These are phyloP conservation scores for Ennomos fuscantarius DNA, from an alignment of 2,888 invertebrate species.

Conservation along the genomic window DNA sequence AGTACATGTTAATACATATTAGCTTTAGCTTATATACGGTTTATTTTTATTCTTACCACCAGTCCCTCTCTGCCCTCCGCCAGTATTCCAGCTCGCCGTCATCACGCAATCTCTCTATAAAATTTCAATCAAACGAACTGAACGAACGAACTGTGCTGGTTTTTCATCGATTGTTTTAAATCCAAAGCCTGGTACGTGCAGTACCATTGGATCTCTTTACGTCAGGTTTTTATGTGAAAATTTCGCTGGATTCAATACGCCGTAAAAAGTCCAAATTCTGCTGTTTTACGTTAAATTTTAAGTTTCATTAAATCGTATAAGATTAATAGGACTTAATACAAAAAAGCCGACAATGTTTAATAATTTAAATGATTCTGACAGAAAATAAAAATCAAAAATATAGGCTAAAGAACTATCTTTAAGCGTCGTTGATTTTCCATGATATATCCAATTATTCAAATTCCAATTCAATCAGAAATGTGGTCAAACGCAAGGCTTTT, in stretches of 20 bases:
- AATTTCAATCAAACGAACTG: conserved; percentile 63
- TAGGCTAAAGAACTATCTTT: too few species aligned
- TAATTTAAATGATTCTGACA: too few species aligned
- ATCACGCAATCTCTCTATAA: conserved; percentile 71
- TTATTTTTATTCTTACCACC: conserved; percentile 2
- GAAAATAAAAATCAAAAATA: too few species aligned
- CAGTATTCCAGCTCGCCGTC: conserved; percentile 36
- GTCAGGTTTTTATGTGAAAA: conserved; percentile 16
- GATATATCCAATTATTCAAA: too few species aligned
- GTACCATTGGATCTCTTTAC: conserved; percentile 18
- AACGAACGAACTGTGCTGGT: conserved; percentile 58
- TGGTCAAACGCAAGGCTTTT: too few species aligned
- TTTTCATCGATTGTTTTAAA: conserved; percentile 69
- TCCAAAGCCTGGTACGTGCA: conserved; percentile 21
- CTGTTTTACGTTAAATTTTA: too few species aligned
- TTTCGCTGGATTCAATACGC: not conserved
- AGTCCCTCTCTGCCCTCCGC: conserved; percentile 41
- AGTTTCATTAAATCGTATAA: too few species aligned
- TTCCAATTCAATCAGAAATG: too few species aligned
- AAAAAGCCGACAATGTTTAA: not conserved
- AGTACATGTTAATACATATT: too few species aligned
- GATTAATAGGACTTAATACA: not conserved
- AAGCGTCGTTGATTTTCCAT: too few species aligned
- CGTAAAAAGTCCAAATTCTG: too few species aligned
- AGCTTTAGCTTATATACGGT: not conserved